Conservation (phyloP, 2,113 vertebrate species). For the Piaya cayana region DNA sequence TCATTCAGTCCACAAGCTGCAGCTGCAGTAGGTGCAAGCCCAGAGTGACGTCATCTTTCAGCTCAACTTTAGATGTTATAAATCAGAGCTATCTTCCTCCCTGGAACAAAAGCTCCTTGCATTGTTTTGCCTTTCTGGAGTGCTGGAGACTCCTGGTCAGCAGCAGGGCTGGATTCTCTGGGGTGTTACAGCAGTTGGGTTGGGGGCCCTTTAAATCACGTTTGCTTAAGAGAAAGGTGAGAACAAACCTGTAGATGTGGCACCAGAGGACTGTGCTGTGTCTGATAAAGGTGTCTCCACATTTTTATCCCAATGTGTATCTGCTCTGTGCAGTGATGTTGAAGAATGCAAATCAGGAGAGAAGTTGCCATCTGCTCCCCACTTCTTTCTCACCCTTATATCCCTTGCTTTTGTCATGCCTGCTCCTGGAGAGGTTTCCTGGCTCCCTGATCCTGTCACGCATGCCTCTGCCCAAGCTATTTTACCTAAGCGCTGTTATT, state of each 20-base stretch:
- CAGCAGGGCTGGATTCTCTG: background rate
- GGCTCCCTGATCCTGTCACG: background rate
- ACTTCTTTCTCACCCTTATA: background rate
- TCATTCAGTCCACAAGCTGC: background rate
- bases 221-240: background rate
- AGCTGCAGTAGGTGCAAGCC: background rate
- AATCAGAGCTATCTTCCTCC: background rate
- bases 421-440: background rate
- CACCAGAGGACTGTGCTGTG: background rate
- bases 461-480: background rate
- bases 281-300: background rate
- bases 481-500: background rate
- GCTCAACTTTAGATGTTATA: background rate
- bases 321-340: background rate
- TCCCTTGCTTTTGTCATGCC: background rate
- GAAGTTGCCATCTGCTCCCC: background rate
- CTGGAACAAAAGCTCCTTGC: background rate
- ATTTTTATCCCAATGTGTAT: background rate
- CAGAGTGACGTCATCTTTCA: background rate
- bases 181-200: background rate
- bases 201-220: background rate
- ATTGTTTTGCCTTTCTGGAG: rapidly evolving
- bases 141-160: background rate
- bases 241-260: background rate
- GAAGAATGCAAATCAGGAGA: background rate